A percentile compares a stretch with the other conserved stretches of the same genome.
Conservation (phyloP, 2,113 vertebrate genomes). For the Raja brachyura region DNA sequence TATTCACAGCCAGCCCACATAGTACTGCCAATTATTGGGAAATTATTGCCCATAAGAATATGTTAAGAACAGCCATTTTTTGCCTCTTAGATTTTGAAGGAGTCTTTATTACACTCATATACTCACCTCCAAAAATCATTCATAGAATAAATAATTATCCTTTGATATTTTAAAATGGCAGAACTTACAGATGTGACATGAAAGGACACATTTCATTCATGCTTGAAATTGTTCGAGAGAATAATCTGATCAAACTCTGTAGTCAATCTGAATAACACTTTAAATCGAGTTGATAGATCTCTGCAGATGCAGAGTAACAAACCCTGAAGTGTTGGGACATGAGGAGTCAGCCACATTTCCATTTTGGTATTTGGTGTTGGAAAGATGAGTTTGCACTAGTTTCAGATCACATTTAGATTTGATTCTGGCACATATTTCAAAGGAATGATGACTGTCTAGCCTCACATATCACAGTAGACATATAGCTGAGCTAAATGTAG, state of each 20-base stretch:
- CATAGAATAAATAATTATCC: neutral
- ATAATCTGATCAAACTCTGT: neutral
- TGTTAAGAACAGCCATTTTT: neutral
- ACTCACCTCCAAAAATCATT: neutral
- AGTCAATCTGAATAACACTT: neutral
- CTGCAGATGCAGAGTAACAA: neutral
- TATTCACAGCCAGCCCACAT: neutral
- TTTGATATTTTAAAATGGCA: neutral
- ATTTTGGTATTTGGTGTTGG: neutral
- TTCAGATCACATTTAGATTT: neutral
- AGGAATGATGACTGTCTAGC: neutral
- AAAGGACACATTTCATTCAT: neutral
- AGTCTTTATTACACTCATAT: neutral
- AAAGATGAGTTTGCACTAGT: neutral
- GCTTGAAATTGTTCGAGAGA: neutral
- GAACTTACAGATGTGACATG: neutral
- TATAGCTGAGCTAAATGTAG: neutral
- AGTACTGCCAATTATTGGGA: neutral
- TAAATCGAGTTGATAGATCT: neutral
- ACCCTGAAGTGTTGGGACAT: neutral
- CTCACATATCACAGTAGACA: neutral
- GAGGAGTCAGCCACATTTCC: neutral
- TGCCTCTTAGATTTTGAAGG: neutral
- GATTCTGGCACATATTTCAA: neutral
- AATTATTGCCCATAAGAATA: too few relatives aligned